phyloP scores from a whole-genome alignment of 1,140 invertebrate species.

The Leptestheria dahalacensis region DNA sequence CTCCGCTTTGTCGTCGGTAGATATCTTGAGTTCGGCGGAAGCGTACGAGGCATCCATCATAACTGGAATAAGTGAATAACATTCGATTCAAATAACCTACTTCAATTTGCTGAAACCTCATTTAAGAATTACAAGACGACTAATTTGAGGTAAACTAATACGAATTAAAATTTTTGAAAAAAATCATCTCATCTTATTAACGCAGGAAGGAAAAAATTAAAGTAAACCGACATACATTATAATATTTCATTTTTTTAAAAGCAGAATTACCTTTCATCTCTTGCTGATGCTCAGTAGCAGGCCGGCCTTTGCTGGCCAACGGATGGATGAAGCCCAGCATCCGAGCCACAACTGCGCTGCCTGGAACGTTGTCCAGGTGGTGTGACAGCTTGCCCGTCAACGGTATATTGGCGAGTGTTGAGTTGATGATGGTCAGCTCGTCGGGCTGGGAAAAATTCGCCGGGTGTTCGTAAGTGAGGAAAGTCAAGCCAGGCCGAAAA shows the following conservation, averaged over 20 bases:
- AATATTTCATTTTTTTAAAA: too few species aligned
- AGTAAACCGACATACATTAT: too few species aligned
- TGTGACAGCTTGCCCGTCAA: constrained; percentile 39
- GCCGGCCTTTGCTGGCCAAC: constrained; percentile 53
- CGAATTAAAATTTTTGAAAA: too few species aligned
- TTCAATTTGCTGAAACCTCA: too few species aligned
- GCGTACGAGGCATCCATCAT: constrained; percentile 11
- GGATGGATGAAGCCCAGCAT: constrained; percentile 65
- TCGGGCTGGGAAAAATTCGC: constrained; percentile 74
- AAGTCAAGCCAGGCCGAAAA: constrained; percentile 70
- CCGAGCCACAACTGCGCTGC: constrained; percentile 53
- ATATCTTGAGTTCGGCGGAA: background rate
- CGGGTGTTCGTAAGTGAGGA: constrained; percentile 70
- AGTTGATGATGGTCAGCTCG: constrained; percentile 55
- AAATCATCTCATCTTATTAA: too few species aligned
- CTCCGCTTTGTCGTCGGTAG: background rate
- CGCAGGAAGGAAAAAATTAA: too few species aligned
- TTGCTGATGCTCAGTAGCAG: constrained; percentile 30
- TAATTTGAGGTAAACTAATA: too few species aligned
- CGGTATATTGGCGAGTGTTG: constrained; percentile 60
- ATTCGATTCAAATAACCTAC: background rate
- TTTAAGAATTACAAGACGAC: too few species aligned
- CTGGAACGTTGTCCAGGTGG: constrained; percentile 45
- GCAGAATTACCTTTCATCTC: constrained; percentile 7
- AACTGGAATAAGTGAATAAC: background rate